phyloP scores from a whole-genome alignment of 2,797 vertebrate species.

The Phrynocephalus guinanensis region DNA sequence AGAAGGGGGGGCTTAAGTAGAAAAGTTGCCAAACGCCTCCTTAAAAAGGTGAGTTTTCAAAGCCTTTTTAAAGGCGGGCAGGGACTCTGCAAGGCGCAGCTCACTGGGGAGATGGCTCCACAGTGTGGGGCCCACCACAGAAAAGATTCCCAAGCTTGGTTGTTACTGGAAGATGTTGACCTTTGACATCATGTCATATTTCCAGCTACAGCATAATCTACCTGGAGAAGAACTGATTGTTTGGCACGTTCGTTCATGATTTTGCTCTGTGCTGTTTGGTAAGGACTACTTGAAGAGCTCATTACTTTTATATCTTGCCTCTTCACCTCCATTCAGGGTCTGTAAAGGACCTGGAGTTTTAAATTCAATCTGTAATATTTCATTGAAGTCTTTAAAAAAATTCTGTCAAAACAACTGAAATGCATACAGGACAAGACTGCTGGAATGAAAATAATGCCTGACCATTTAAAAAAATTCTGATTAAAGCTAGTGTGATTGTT shows the following conservation, averaged over 20 bases:
- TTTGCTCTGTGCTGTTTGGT: background rate
- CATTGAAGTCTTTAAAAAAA: conserved; percentile 40
- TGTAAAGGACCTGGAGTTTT: conserved; percentile 29
- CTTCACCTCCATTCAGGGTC: accelerated
- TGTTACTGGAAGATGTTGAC: background rate
- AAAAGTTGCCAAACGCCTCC: too few species aligned
- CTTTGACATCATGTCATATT: background rate
- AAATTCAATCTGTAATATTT: conserved; percentile 56
- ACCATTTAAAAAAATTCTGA: conserved; percentile 14
- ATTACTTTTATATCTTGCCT: conserved; percentile 32
- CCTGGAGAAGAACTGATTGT: background rate
- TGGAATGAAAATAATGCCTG: conserved; percentile 42
- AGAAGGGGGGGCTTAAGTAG: too few species aligned
- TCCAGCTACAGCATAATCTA: background rate
- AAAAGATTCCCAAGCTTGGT: background rate
- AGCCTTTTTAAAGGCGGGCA: too few species aligned
- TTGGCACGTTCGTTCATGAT: background rate
- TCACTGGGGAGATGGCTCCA: too few species aligned
- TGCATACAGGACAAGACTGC: background rate
- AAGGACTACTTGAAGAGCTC: conserved; percentile 7
- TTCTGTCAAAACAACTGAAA: conserved; percentile 20
- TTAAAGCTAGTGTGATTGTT: conserved; percentile 38
- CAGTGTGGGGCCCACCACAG: too few species aligned
- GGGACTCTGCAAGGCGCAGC: too few species aligned
- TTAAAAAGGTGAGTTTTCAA: too few species aligned